phyloP scores from a whole-genome alignment of 1,140 invertebrate genomes.

The Argopecten irradians region DNA sequence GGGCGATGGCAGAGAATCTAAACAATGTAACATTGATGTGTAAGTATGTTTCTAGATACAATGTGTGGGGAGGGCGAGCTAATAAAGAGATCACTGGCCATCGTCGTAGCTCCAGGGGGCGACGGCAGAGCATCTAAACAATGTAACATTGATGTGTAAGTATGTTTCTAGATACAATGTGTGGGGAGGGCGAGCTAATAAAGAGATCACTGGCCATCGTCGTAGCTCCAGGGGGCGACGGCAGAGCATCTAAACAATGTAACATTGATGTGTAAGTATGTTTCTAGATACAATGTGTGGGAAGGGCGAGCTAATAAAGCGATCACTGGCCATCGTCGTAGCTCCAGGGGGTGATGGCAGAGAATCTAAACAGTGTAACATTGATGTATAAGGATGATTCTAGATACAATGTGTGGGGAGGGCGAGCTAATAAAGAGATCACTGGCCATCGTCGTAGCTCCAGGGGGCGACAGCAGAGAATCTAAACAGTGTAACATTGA shows the following conservation, averaged over 20 bases:
- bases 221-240: constrained; percentile 72
- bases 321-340: constrained; percentile 68
- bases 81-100: constrained; percentile 71
- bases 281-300: constrained; percentile 39
- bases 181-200: constrained; percentile 72
- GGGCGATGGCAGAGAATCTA: constrained; percentile 74
- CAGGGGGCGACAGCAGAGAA: too few species aligned
- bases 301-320: constrained; percentile 74
- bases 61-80: constrained; percentile 73
- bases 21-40: not conserved
- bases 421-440: too few species aligned
- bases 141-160: too few species aligned
- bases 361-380: constrained; percentile 61
- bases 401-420: too few species aligned
- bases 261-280: too few species aligned
- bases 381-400: too few species aligned
- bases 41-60: too few species aligned
- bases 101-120: constrained; percentile 69
- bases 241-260: constrained; percentile 64
- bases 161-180: too few species aligned
- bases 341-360: constrained; percentile 72
- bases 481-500: too few species aligned
- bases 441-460: too few species aligned
- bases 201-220: constrained; percentile 73
- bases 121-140: constrained; percentile 71